These are phyloP conservation scores for Diabrotica undecimpunctata DNA, from an alignment of 1,140 invertebrate genomes.

Conservation along the genomic window DNA sequence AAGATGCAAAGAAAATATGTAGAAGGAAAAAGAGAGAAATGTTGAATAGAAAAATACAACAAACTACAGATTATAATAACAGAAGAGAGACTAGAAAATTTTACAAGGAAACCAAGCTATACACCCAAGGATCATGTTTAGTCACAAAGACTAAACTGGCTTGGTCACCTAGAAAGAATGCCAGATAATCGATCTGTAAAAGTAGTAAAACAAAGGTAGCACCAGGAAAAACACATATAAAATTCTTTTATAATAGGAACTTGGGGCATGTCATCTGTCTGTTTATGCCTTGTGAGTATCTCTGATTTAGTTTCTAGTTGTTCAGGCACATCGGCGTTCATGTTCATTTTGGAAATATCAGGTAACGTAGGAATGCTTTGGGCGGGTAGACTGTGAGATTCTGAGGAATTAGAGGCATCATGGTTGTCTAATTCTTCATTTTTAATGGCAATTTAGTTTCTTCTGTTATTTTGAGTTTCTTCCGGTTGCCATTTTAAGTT, in stretches of 20 bases:
- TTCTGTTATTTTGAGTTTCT: too few relatives aligned
- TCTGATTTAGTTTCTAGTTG: slow-evolving; percentile 46
- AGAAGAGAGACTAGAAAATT: too few relatives aligned
- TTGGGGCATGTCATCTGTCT: slow-evolving; percentile 38
- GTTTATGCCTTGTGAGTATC: slow-evolving; percentile 43
- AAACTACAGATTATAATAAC: too few relatives aligned
- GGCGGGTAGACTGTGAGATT: slow-evolving; percentile 51
- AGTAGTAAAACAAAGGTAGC: slow-evolving; percentile 17
- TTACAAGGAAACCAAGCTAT: slow-evolving; percentile 1
- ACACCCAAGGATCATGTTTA: slow-evolving; percentile 7
- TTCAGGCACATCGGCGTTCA: slow-evolving; percentile 47
- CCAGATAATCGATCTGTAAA: too few relatives aligned
- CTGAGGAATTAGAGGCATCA: slow-evolving; percentile 55
- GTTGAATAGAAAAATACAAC: too few relatives aligned
- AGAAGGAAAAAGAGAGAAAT: too few relatives aligned
- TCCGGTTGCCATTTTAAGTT: too few relatives aligned
- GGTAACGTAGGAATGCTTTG: slow-evolving; percentile 50
- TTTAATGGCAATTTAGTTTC: slow-evolving; percentile 24
- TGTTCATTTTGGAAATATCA: slow-evolving; percentile 36
- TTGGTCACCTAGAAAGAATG: slow-evolving; percentile 6
- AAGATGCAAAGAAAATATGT: too few relatives aligned
- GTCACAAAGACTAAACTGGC: slow-evolving; percentile 18
- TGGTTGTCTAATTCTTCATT: slow-evolving; percentile 49
- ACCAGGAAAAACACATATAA: slow-evolving; percentile 13
- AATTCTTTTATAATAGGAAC: slow-evolving; percentile 48